Evolutionary conservation across 2,797 vertebrate genomes (phyloP).

Genomic region (Sarcophilus harrisii): DNA sequence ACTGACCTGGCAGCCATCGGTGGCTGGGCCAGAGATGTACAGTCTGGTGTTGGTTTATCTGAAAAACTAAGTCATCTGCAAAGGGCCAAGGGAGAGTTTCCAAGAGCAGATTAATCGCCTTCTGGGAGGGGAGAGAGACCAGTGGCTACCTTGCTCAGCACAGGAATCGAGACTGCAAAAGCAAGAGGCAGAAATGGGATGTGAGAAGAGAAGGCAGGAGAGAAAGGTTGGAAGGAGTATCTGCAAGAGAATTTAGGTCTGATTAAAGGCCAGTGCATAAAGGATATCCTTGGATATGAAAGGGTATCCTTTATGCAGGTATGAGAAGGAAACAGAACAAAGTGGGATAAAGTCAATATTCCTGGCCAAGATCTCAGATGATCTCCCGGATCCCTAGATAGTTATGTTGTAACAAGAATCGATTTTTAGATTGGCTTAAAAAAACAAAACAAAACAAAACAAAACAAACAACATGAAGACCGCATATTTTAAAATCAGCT

Average conservation of each 20-base stretch:
- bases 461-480: no score
- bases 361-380: conserved; percentile 23
- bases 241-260: not conserved
- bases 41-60: conserved; percentile 17
- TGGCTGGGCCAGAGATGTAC: not conserved
- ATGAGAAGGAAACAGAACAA: conserved; percentile 9
- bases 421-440: not conserved
- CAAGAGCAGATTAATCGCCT: conserved; percentile 59
- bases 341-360: not conserved
- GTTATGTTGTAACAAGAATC: not conserved
- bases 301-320: not conserved
- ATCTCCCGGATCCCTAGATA: not conserved
- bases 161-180: conserved; percentile 16
- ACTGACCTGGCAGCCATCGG: not conserved
- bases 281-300: not conserved
- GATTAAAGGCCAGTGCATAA: not conserved
- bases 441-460: not conserved
- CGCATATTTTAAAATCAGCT: no score
- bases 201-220: not conserved
- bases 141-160: conserved; percentile 27
- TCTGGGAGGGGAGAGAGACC: conserved; percentile 19
- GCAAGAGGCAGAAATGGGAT: not conserved
- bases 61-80: conserved; percentile 44
- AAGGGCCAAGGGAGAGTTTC: conserved; percentile 42
- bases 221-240: conserved; percentile 31